Evolutionary conservation across 2,888 invertebrate species (phyloP).

Genomic region (Tiliacea aurago): DNA sequence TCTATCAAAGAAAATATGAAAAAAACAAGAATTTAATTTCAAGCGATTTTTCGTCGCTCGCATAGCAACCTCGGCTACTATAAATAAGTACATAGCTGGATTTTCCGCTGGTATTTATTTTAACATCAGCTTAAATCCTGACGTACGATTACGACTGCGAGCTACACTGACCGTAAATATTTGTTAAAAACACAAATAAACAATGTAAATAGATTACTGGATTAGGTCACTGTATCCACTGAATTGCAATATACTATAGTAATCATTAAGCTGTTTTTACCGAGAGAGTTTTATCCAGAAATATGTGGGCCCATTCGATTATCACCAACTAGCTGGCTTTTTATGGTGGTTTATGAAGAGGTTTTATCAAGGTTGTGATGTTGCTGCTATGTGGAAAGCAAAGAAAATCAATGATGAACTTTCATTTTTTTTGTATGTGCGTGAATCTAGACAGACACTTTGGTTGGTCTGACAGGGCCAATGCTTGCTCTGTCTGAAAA

Average conservation of each 20-base stretch:
- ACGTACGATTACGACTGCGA: conserved; percentile 81
- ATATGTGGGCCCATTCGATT: not conserved
- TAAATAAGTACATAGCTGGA: conserved; percentile 67
- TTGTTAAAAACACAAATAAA: conserved; percentile 80
- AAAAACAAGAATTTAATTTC: not conserved
- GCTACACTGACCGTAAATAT: conserved; percentile 80
- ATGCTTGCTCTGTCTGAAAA: not conserved
- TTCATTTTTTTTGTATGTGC: not conserved
- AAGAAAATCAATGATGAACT: too few relatives aligned
- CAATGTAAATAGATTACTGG: conserved; percentile 72
- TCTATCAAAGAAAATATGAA: not conserved
- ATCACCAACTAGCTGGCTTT: not conserved
- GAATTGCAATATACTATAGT: conserved; percentile 51
- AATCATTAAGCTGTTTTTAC: conserved; percentile 34
- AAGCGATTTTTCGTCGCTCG: conserved; percentile 37
- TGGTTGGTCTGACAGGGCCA: not conserved
- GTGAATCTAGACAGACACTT: too few relatives aligned
- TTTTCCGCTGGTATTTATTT: conserved; percentile 80
- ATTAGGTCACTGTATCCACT: conserved; percentile 67
- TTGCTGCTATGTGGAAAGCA: not conserved
- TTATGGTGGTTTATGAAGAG: not conserved
- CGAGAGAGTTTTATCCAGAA: conserved; percentile 4
- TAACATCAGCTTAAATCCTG: conserved; percentile 82
- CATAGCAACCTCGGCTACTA: conserved; percentile 47
- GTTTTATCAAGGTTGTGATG: not conserved